Percentiles rank a stretch among this genome's conserved stretches.
phyloP scores from a whole-genome alignment of 1,140 invertebrate species.

The Calosoma granatense region DNA sequence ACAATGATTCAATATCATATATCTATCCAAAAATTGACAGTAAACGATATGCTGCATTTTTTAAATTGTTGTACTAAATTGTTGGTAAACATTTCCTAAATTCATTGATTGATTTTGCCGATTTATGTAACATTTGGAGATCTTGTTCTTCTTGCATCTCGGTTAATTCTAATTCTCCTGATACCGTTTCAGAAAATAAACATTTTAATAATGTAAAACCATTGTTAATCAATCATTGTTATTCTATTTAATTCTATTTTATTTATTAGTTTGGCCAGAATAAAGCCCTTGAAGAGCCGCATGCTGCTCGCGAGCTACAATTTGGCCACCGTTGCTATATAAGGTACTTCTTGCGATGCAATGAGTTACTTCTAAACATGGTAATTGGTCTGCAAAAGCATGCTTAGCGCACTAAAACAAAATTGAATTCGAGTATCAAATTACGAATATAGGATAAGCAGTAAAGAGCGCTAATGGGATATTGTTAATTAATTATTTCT shows the following conservation, averaged over 20 bases:
- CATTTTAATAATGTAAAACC: not conserved
- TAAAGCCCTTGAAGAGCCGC: not conserved
- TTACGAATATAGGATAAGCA: too few species aligned
- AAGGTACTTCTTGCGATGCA: too few species aligned
- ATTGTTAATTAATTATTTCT: too few species aligned
- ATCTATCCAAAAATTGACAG: not conserved
- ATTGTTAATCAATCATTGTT: not conserved
- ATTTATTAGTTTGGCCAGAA: not conserved
- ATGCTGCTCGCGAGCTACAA: not conserved
- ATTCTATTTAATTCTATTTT: not conserved
- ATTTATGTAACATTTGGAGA: too few species aligned
- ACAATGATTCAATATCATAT: constrained; percentile 3
- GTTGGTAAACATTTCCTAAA: not conserved
- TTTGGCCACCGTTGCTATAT: constrained; percentile 8
- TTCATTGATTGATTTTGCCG: too few species aligned
- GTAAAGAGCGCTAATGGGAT: too few species aligned
- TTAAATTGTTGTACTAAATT: not conserved
- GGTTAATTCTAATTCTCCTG: not conserved
- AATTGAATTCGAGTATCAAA: too few species aligned
- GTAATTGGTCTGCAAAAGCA: too few species aligned
- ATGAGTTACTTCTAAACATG: too few species aligned
- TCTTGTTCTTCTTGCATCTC: not conserved
- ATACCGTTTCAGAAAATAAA: too few species aligned
- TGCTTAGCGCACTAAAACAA: too few species aligned
- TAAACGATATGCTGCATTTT: not conserved